Evolutionary conservation across 35 echinoderm and acorn worm species (phyloP), one percentile per base, ranked within the genome.

Genomic region (Hemicentrotus pulcherrimus): DNA sequence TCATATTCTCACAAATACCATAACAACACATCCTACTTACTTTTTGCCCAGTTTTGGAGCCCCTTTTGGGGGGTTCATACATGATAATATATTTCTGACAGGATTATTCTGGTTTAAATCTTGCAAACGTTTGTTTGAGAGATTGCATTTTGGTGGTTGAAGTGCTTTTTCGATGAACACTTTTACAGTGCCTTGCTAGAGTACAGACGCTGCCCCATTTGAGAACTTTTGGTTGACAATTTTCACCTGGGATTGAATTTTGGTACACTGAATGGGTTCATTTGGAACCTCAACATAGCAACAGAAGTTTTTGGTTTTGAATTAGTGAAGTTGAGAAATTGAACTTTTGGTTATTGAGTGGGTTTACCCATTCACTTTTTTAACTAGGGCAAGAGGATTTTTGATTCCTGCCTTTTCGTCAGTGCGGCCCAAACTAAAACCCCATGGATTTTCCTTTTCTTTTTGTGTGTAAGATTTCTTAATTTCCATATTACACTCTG

Each of bases 131-230:
- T 18, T 78, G 65, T 78, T 78, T 78, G 65, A 22, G 28, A 90
- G 46, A 19, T 90, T 90, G 88, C 88, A 90, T 90, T 90, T 90
- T 90, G 88, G 32, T 47, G 88, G 88, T 41, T 90, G 88, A 90
- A 90, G 88, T 90, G 88, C 45, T 15, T 90, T 88, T 88, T 90
- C 10, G 33, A 9, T 33, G 88, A 32, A 90, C 46, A 86, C 13
- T 16, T 90, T 90, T 90, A 47, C n/a, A 47, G 88, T 90, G 87
- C 32, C 10, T 90, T 90, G 88, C 19, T 47, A 33, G 88, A n/a
- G n/a, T n/a, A n/a, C n/a, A n/a, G n/a, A 47, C 19, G 88, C 4
- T 86, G 86, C 32, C 86, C 86, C 86, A 86, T n/a, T 90, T 90
- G 88, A 90, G 88, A 90, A 90, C 88, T 90, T 90, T 90, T 45